These are phyloP conservation scores for Petrocephalus microphthalmus DNA, from an alignment of 2,113 vertebrate species.

Conservation along the genomic window DNA sequence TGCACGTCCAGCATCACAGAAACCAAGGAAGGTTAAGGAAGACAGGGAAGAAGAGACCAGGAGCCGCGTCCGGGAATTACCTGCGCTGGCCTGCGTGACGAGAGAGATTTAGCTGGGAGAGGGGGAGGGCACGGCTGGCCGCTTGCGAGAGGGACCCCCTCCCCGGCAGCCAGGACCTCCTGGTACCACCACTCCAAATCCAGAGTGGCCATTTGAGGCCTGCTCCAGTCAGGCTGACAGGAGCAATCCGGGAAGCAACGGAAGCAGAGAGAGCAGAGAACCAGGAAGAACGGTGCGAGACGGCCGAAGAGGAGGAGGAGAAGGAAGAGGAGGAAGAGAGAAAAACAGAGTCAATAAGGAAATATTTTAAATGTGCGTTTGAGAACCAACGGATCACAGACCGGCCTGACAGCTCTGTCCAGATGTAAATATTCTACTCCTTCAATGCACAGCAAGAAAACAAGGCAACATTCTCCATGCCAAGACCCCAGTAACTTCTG, in stretches of 20 bases:
- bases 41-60: background rate
- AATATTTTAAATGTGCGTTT: conserved; percentile 29
- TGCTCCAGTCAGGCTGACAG: conserved; percentile 63
- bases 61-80: conserved; percentile 31
- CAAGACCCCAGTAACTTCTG: background rate
- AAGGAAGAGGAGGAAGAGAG: conserved; percentile 4
- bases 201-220: conserved; percentile 62
- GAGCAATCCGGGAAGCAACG: conserved; percentile 47
- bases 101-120: conserved; percentile 49
- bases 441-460: background rate
- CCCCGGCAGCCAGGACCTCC: conserved; percentile 70
- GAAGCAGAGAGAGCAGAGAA: conserved; percentile 11
- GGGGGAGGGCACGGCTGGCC: conserved; percentile 63
- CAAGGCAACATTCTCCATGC: background rate
- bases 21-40: conserved; percentile 66
- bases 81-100: conserved; percentile 52
- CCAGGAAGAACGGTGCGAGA: conserved; percentile 17
- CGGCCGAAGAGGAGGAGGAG: conserved; percentile 18
- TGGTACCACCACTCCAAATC: conserved; percentile 73
- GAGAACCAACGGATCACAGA: conserved; percentile 29
- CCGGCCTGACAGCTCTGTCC: conserved; percentile 22
- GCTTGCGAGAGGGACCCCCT: conserved; percentile 42
- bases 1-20: conserved; percentile 77
- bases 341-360: conserved; percentile 35
- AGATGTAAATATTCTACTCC: background rate